Conservation (phyloP, 1,140 invertebrate species). For the Scaptomyza montana region DNA sequence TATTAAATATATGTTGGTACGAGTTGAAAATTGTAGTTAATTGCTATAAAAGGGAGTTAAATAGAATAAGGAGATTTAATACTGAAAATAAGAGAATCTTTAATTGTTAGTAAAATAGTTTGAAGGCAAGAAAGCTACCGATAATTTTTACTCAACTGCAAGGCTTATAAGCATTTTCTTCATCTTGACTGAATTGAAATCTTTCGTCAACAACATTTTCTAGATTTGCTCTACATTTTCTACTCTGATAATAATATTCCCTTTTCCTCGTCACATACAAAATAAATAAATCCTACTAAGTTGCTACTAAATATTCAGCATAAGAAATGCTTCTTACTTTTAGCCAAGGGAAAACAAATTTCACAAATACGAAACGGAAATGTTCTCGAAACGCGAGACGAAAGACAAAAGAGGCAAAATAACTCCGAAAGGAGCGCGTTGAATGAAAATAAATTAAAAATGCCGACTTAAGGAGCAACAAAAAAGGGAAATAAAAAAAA, state of each 20-base stretch:
- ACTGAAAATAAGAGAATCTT: too few relatives aligned
- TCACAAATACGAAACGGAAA: conserved; percentile 76
- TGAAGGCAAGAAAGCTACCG: too few relatives aligned
- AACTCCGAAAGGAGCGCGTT: conserved; percentile 8
- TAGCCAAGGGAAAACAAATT: conserved; percentile 53
- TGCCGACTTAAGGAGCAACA: conserved; percentile 69
- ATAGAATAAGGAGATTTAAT: background rate
- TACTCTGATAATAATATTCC: background rate
- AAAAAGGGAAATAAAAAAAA: conserved; percentile 42
- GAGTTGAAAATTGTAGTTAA: conserved; percentile 38
- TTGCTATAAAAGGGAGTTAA: conserved; percentile 19
- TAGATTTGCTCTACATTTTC: background rate
- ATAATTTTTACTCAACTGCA: too few relatives aligned
- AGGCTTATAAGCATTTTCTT: too few relatives aligned
- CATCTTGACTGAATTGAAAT: too few relatives aligned
- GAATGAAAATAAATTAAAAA: conserved; percentile 73
- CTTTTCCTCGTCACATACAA: background rate
- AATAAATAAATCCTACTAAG: conserved; percentile 11
- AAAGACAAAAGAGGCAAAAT: conserved; percentile 20
- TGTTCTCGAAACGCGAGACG: conserved; percentile 42
- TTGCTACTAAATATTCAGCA: conserved; percentile 44
- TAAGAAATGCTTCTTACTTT: conserved; percentile 33
- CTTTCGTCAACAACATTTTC: background rate
- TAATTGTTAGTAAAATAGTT: too few relatives aligned
- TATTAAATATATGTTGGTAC: conserved; percentile 43